These are phyloP conservation scores for Pentalonia nigronervosa DNA, from an alignment of 1,140 invertebrate species.

Conservation along the genomic window DNA sequence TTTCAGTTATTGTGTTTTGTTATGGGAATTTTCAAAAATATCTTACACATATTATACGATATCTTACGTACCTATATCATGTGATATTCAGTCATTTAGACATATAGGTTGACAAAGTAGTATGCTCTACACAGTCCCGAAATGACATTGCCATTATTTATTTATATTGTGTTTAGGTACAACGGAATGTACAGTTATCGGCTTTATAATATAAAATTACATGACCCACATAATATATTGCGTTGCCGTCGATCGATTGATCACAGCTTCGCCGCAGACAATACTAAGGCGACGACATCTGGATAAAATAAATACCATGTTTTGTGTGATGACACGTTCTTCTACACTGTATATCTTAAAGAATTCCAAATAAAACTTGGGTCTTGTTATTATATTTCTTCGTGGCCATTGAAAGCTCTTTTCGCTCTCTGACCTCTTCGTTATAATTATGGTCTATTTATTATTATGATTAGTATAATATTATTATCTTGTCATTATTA, in stretches of 20 bases:
- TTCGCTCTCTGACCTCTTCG: not conserved
- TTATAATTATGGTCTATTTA: not conserved
- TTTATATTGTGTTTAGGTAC: not conserved
- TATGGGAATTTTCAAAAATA: no score
- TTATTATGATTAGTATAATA: not conserved
- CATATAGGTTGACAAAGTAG: not conserved
- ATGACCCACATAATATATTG: not conserved
- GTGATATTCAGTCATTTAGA: not conserved
- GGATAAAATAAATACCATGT: no score
- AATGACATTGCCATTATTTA: not conserved
- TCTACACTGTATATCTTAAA: not conserved
- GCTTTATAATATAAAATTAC: slow-evolving; percentile 5
- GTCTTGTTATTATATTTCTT: not conserved
- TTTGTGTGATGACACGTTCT: not conserved
- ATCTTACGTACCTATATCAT: not conserved
- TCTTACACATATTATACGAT: no score
- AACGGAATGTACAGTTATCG: not conserved
- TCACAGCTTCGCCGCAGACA: not conserved
- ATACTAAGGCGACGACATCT: not conserved
- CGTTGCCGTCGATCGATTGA: slow-evolving; percentile 2
- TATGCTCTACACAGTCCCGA: not conserved
- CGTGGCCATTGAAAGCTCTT: not conserved
- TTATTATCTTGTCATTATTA: not conserved
- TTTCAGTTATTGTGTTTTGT: not conserved
- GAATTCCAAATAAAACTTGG: not conserved